These are phyloP conservation scores for Eugnorisma glareosa DNA, from an alignment of 2,888 invertebrate species.

Conservation along the genomic window DNA sequence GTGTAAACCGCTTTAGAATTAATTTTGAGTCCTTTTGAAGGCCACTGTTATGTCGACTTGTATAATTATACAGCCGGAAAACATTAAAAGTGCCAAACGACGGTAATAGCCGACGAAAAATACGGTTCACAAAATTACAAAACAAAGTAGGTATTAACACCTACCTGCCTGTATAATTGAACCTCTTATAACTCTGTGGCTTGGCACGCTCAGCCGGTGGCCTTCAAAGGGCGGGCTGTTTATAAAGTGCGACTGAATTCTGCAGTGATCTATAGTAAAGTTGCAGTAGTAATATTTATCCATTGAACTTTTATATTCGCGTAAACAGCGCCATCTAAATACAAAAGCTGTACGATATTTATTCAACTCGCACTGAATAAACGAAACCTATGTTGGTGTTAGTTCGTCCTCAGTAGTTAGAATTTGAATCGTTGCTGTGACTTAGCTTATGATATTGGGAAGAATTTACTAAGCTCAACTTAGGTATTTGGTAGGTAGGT, in stretches of 20 bases:
- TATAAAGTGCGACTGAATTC: conserved; percentile 27
- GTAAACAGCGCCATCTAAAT: conserved; percentile 2
- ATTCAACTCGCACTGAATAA: conserved; percentile 29
- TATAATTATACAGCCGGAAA: not conserved
- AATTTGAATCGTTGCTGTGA: conserved; percentile 61
- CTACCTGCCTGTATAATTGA: not conserved
- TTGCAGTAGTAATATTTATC: not conserved
- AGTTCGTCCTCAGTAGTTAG: conserved; percentile 66
- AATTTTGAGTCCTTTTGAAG: conserved; percentile 18
- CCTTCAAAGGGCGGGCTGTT: conserved; percentile 22
- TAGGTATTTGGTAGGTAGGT: conserved; percentile 50
- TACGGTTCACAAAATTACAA: not conserved
- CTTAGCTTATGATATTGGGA: conserved; percentile 57
- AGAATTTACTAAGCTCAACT: conserved; percentile 61
- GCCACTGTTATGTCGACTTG: not conserved
- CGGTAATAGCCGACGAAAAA: not conserved
- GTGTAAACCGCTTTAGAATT: conserved; percentile 85
- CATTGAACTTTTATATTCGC: not conserved
- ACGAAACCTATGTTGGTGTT: conserved; percentile 52
- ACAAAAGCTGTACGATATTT: not conserved
- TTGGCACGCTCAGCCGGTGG: not conserved
- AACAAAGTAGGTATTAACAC: not conserved
- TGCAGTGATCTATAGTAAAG: not conserved
- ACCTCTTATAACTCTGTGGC: not conserved
- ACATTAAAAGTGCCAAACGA: not conserved